These are phyloP conservation scores for Ascaphus truei DNA, from an alignment of 2,113 vertebrate species.

Conservation along the genomic window DNA sequence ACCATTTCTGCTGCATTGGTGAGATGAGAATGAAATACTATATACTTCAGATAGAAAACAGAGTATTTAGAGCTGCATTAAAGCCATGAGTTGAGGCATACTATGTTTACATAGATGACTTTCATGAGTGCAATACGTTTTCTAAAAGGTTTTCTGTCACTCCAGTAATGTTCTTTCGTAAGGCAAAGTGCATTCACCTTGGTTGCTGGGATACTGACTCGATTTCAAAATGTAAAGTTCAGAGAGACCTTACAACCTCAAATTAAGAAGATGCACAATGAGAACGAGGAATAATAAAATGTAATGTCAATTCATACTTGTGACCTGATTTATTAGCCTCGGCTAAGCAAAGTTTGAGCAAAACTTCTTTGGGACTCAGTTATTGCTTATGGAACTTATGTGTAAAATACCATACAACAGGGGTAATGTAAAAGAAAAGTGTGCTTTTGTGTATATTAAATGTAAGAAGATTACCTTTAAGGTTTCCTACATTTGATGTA, in stretches of 20 bases:
- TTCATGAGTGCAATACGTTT: constrained; percentile 15
- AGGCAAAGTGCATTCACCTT: constrained; percentile 25
- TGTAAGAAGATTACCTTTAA: neutral
- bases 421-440: neutral
- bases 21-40: neutral
- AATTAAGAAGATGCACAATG: constrained; percentile 2
- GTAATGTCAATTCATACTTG: constrained; percentile 24
- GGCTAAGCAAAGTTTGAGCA: neutral
- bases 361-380: constrained; percentile 18
- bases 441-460: neutral
- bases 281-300: constrained; percentile 21
- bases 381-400: constrained; percentile 3
- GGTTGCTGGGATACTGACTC: constrained; percentile 25
- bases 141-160: constrained; percentile 8
- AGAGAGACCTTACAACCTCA: constrained; percentile 3
- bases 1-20: neutral
- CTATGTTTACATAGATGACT: constrained; percentile 13
- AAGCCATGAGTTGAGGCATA: neutral
- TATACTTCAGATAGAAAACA: neutral
- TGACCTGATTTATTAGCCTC: constrained; percentile 14
- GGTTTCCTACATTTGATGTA: neutral
- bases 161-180: constrained; percentile 17
- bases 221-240: constrained; percentile 24
- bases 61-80: neutral
- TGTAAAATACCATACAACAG: neutral